These are phyloP conservation scores for Tamias sibiricus DNA, from an alignment of 2,113 vertebrate species.

Conservation along the genomic window DNA sequence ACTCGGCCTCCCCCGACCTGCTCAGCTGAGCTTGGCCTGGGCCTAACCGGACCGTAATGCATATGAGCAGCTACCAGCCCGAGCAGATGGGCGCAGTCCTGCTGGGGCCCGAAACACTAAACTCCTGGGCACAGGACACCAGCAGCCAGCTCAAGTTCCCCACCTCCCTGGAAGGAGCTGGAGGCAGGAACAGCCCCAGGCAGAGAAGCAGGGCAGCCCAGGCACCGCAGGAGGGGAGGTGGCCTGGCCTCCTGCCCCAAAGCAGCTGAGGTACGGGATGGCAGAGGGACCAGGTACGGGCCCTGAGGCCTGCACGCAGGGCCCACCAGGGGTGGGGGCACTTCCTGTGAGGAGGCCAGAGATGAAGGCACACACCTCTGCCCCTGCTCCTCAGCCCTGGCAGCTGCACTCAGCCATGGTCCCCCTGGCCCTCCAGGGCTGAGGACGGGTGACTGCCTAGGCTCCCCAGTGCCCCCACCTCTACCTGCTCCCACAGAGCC, in stretches of 20 bases:
- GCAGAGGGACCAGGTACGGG: background rate
- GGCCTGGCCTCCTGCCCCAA: no score
- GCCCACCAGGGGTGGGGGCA: background rate
- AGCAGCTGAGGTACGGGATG: background rate
- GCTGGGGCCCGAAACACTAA: conserved; percentile 86
- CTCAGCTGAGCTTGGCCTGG: background rate
- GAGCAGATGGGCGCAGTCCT: conserved; percentile 78
- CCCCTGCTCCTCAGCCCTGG: no score
- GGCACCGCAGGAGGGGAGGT: no score
- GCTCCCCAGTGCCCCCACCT: background rate
- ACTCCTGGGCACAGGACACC: conserved; percentile 72
- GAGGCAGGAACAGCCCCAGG: background rate
- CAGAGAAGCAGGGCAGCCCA: no score
- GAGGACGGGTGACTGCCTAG: background rate
- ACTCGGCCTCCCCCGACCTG: conserved; percentile 64
- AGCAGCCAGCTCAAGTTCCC: conserved; percentile 84
- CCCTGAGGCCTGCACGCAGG: background rate
- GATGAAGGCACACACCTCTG: background rate
- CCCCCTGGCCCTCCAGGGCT: background rate
- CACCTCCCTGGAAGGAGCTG: conserved; percentile 62
- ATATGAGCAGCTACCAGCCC: conserved; percentile 68
- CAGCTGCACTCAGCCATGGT: background rate
- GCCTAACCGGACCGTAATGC: conserved; percentile 74
- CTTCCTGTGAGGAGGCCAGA: background rate
- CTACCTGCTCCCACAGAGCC: background rate